Base-by-base conservation (phyloP, 2,888 invertebrate genomes). In the Macroteleia sp. region DNA sequence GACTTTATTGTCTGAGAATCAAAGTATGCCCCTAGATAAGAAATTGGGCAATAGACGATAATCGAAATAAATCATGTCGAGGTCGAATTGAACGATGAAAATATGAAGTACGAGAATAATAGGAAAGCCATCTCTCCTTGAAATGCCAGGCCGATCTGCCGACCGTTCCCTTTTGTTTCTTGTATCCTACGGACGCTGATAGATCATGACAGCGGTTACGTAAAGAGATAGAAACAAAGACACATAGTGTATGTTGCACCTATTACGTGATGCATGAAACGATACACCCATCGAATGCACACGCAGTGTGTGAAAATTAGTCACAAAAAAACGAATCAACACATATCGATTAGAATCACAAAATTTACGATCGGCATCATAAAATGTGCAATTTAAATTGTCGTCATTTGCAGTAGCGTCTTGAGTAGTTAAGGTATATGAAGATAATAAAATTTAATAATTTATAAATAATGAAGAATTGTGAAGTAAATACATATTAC, bases 51-150 rank as follows among this genome's bases (percentile, higher is more conserved):
- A 70, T 34, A 9, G n/a, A 19, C 17, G 66, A 52, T 70, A 57
- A 77, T 77, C 50, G 71, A 67, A 42, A 62, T 61, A 54, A 77
- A 69, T 74, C 59, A 57, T 59, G 66, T 69, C 73, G 57, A 46
- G 61, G 75, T 20, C 67, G 14, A 25, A 67, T 46, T 41, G 30
- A 36, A 17, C 59, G 50, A 59, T 52, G 56, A 62, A 79, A 74
- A 77, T 64, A 71, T 64, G 36, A 36, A 77, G 62, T 57, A 67
- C 59, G 61, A 67, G 71, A 78, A 71, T 76, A 76, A 78, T 73
- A 73, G 82, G 82, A 82, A 82, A 83, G 81, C 80, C 80, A 83
- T 85, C 84, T 83, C 83, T 84, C 83, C 83, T 85, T 83, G 85
- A 85, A 85, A 84, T 80, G 82, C 81, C 83, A 85, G 79, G 79